Conservation (phyloP, 2,113 vertebrate genomes). For the Xiphophorus maculatus region DNA sequence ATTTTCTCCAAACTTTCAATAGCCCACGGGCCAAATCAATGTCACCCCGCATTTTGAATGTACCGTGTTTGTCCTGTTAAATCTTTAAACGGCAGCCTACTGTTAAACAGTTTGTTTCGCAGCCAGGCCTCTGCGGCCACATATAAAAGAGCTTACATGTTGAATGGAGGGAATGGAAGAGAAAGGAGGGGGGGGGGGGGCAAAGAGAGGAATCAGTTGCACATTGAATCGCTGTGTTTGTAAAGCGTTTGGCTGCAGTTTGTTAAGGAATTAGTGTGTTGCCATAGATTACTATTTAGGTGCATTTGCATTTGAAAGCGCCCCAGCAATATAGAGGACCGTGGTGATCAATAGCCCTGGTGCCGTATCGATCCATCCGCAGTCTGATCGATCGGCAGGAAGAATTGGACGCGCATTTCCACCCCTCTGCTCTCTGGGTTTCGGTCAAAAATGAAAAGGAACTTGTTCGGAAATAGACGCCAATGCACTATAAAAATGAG, state of each 20-base stretch:
- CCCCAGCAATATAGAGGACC: conserved; percentile 67
- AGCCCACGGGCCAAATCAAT: conserved; percentile 58
- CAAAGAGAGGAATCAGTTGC: conserved; percentile 22
- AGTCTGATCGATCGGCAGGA: conserved; percentile 76
- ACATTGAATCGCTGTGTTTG: conserved; percentile 63
- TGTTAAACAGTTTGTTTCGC: conserved; percentile 48
- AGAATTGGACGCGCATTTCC: conserved; percentile 68
- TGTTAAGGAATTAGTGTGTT: conserved; percentile 78
- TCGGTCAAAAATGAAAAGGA: conserved; percentile 48
- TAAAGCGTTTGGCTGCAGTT: conserved; percentile 73
- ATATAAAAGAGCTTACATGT: conserved; percentile 34
- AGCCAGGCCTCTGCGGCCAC: conserved; percentile 29
- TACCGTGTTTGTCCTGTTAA: conserved; percentile 62
- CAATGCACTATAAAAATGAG: not conserved
- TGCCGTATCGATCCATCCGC: conserved; percentile 78
- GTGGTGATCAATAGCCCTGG: conserved; percentile 77
- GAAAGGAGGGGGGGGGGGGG: too few species aligned
- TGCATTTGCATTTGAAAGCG: conserved; percentile 78
- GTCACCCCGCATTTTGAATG: conserved; percentile 50
- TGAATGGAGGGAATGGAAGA: not conserved
- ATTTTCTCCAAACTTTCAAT: conserved; percentile 49
- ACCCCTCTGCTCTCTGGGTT: conserved; percentile 44
- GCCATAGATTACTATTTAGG: conserved; percentile 79
- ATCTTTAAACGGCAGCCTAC: conserved; percentile 57
- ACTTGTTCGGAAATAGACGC: conserved; percentile 14